A percentile compares a stretch with the other conserved stretches of the same genome.
phyloP scores from a whole-genome alignment of 2,797 vertebrate species.

The Tympanoctomys barrerae region DNA sequence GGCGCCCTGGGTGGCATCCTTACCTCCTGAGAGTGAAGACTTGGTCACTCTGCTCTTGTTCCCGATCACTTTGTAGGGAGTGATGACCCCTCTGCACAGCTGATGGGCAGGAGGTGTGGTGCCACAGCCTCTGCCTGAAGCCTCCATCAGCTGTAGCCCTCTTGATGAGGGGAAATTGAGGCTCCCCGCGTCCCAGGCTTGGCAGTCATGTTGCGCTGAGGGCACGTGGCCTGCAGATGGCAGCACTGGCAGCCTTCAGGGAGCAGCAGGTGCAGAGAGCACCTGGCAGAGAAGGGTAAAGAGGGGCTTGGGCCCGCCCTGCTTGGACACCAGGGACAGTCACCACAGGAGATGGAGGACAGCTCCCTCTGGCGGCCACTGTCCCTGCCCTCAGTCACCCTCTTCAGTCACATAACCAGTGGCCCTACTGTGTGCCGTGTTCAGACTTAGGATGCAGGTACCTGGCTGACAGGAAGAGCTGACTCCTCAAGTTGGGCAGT shows the following conservation, averaged over 20 bases:
- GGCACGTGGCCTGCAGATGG: constrained; percentile 67
- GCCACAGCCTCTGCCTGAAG: neutral
- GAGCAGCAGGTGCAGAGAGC: neutral
- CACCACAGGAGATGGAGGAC: neutral
- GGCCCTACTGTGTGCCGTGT: neutral
- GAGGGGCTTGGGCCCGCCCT: neutral
- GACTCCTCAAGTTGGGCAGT: neutral
- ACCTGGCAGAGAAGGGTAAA: neutral
- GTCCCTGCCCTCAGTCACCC: neutral
- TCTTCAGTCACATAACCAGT: neutral
- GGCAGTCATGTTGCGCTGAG: accelerated
- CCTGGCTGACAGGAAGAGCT: neutral
- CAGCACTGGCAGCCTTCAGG: neutral
- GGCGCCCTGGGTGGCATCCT: neutral
- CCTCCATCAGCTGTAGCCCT: neutral
- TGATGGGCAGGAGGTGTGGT: neutral
- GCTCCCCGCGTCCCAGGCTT: neutral
- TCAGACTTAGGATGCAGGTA: neutral
- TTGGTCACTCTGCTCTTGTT: accelerated
- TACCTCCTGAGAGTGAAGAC: neutral
- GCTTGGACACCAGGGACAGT: neutral
- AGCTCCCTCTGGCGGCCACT: neutral
- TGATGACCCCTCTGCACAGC: neutral
- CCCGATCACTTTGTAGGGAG: neutral
- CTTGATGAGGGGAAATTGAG: neutral